Evolutionary conservation across 2,113 vertebrate species (phyloP).

Genomic region (Chascanopsetta lugubris): DNA sequence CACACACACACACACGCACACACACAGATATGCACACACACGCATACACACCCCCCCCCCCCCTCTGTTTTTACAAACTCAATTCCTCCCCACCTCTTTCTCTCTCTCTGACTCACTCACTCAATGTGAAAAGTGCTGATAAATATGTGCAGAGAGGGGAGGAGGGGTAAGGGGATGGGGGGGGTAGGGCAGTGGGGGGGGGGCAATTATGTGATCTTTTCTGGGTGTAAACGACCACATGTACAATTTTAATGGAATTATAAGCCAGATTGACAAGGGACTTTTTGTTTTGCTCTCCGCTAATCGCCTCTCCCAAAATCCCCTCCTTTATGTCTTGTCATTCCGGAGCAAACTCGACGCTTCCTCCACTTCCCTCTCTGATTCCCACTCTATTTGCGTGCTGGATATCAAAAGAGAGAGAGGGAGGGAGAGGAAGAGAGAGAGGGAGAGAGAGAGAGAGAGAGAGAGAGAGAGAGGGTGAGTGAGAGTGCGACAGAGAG

Average conservation of each 20-base stretch:
- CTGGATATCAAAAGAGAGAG: conserved; percentile 23
- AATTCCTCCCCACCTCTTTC: too few relatives aligned
- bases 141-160: background rate
- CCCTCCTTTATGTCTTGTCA: conserved; percentile 59
- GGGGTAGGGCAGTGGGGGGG: conserved; percentile 17
- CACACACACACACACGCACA: background rate
- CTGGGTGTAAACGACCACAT: conserved; percentile 52
- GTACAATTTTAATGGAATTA: conserved; percentile 66
- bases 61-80: background rate
- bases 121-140: background rate
- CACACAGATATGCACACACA: background rate
- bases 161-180: background rate
- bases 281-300: conserved; percentile 62
- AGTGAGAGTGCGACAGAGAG: conserved; percentile 21
- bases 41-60: background rate
- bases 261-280: conserved; percentile 74
- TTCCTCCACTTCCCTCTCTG: conserved; percentile 51
- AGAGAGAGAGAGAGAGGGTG: background rate
- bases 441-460: background rate
- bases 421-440: conserved; percentile 11
- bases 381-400: conserved; percentile 36
- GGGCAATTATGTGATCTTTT: conserved; percentile 52
- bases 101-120: too few relatives aligned
- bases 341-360: conserved; percentile 35
- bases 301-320: conserved; percentile 64